These are phyloP conservation scores for Amniataba percoides DNA, from an alignment of 2,797 vertebrate species.

Conservation along the genomic window DNA sequence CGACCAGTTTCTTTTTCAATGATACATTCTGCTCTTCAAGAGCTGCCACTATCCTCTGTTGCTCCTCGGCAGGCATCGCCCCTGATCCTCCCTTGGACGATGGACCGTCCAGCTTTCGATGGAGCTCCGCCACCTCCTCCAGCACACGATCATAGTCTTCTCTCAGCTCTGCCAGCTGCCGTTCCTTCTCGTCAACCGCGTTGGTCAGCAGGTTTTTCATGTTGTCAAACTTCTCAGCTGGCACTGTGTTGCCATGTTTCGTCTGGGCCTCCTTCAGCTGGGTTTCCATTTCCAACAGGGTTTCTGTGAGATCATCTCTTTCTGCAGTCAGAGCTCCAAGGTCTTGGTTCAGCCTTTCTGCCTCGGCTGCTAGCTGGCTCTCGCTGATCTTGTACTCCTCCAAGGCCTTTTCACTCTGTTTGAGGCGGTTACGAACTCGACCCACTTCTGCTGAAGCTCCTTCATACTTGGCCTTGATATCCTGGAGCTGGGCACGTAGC, in stretches of 20 bases:
- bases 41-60: constrained; percentile 81
- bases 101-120: constrained; percentile 84
- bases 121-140: constrained; percentile 88
- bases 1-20: constrained; percentile 86
- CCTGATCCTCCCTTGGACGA: constrained; percentile 69
- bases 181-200: constrained; percentile 91
- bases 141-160: constrained; percentile 87
- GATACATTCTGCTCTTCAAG: constrained; percentile 87
- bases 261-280: constrained; percentile 84
- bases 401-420: constrained; percentile 91
- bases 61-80: constrained; percentile 81
- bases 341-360: constrained; percentile 87
- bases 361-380: constrained; percentile 88
- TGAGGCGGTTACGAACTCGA: constrained; percentile 93
- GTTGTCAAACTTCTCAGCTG: constrained; percentile 91
- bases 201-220: constrained; percentile 91
- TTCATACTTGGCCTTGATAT: constrained; percentile 93
- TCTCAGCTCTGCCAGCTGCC: constrained; percentile 87
- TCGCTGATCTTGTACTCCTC: constrained; percentile 93
- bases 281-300: constrained; percentile 79
- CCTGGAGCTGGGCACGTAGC: constrained; percentile 90
- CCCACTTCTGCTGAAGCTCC: constrained; percentile 94
- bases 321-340: constrained; percentile 82
- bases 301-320: constrained; percentile 81
- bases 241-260: constrained; percentile 80